Evolutionary conservation across 2,888 invertebrate genomes (phyloP).

Genomic region (Melieria crassipennis): DNA sequence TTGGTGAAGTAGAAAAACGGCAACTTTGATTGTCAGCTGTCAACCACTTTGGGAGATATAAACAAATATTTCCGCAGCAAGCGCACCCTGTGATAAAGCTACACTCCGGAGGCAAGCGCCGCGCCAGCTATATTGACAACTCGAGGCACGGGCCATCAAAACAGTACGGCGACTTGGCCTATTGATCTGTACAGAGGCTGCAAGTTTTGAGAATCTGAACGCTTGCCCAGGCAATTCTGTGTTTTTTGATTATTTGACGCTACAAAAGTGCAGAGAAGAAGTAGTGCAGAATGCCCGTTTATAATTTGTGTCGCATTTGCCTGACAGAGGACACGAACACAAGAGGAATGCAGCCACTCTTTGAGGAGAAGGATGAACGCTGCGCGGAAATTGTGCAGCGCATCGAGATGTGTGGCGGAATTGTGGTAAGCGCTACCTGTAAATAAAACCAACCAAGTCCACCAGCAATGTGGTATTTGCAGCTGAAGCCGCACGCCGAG

Average conservation of each 20-base stretch:
- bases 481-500: conserved; percentile 57
- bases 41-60: too few relatives aligned
- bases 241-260: not conserved
- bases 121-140: too few relatives aligned
- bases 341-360: conserved; percentile 49
- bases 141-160: too few relatives aligned
- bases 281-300: conserved; percentile 50
- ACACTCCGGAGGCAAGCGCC: too few relatives aligned
- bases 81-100: too few relatives aligned
- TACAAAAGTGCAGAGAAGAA: not conserved
- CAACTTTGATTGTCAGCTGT: too few relatives aligned
- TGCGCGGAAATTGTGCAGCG: conserved; percentile 54
- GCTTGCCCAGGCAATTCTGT: conserved; percentile 5
- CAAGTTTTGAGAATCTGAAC: conserved; percentile 15
- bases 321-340: conserved; percentile 51
- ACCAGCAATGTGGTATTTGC: not conserved
- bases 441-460: not conserved
- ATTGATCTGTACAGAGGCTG: not conserved
- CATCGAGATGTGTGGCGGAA: conserved; percentile 60
- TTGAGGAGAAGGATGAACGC: conserved; percentile 47
- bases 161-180: not conserved
- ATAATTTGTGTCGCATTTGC: conserved; percentile 59
- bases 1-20: too few relatives aligned
- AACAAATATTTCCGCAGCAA: too few relatives aligned
- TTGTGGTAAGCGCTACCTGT: conserved; percentile 47